Conservation (phyloP, 2,888 invertebrate genomes). For the Argyresthia goedartella region DNA sequence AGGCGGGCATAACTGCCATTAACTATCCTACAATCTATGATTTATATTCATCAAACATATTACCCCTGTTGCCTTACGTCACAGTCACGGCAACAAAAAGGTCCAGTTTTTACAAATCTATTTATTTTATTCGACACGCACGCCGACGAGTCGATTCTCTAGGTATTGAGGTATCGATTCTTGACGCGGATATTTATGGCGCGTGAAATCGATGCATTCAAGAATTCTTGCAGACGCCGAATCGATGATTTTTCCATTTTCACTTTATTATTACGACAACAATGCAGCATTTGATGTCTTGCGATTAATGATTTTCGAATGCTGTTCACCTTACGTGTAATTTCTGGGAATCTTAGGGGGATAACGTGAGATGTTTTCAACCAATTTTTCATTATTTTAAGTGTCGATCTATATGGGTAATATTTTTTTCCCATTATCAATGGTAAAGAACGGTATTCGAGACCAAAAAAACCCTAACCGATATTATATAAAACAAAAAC, state of each 20-base stretch:
- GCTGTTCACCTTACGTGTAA: background rate
- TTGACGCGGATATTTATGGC: conserved; percentile 53
- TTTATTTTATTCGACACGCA: conserved; percentile 64
- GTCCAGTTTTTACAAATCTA: conserved; percentile 52
- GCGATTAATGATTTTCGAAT: conserved; percentile 43
- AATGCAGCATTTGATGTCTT: conserved; percentile 38
- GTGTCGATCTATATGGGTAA: no score
- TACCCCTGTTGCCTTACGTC: no score
- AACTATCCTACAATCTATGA: no score
- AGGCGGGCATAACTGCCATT: no score
- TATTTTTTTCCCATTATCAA: no score
- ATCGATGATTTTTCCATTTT: conserved; percentile 57
- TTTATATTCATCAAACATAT: no score
- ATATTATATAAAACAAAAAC: background rate
- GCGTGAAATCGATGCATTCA: conserved; percentile 65
- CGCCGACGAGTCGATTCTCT: conserved; percentile 45
- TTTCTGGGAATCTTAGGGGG: no score
- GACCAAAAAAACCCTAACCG: no score
- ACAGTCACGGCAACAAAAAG: no score
- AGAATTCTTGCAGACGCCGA: conserved; percentile 32
- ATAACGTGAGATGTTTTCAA: no score
- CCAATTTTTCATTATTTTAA: no score
- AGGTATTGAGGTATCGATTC: conserved; percentile 37
- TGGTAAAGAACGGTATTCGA: no score
- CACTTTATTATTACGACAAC: conserved; percentile 32